phyloP scores from a whole-genome alignment of 1,140 invertebrate genomes.

The Andricus grossulariae region DNA sequence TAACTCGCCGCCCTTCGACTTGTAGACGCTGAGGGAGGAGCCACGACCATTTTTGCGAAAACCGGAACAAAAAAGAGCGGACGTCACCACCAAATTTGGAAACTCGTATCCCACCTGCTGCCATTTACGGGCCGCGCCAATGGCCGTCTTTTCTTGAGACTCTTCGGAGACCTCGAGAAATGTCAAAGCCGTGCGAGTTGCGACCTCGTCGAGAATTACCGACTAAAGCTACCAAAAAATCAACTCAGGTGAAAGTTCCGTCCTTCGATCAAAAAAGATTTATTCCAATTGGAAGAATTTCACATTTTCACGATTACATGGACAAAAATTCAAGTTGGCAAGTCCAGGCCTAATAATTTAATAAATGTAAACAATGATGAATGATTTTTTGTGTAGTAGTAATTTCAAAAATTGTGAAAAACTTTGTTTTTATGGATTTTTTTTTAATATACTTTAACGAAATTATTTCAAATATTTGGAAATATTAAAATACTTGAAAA shows the following conservation, averaged over 20 bases:
- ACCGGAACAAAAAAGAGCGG: slow-evolving; percentile 50
- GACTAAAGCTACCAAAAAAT: not conserved
- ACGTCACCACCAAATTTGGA: slow-evolving; percentile 52
- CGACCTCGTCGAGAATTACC: slow-evolving; percentile 25
- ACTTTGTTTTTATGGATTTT: no score
- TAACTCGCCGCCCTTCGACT: slow-evolving; percentile 50
- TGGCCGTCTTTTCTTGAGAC: slow-evolving; percentile 49
- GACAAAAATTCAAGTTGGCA: no score
- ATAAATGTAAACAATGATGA: no score
- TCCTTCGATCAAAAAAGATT: not conserved
- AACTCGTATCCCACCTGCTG: slow-evolving; percentile 45
- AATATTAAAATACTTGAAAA: no score
- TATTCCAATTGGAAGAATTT: no score
- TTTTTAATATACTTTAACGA: no score
- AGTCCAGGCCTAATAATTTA: no score
- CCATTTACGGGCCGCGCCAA: slow-evolving; percentile 53
- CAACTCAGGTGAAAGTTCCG: not conserved
- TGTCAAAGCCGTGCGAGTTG: slow-evolving; percentile 52
- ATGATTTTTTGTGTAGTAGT: no score
- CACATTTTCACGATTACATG: no score
- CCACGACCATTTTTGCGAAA: slow-evolving; percentile 52
- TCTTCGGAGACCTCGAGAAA: slow-evolving; percentile 54
- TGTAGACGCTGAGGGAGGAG: slow-evolving; percentile 42
- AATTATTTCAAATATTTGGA: no score
- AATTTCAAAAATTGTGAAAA: no score